Base-by-base conservation (phyloP, 2,797 vertebrate genomes). In the Arnoldichthys spilopterus region DNA sequence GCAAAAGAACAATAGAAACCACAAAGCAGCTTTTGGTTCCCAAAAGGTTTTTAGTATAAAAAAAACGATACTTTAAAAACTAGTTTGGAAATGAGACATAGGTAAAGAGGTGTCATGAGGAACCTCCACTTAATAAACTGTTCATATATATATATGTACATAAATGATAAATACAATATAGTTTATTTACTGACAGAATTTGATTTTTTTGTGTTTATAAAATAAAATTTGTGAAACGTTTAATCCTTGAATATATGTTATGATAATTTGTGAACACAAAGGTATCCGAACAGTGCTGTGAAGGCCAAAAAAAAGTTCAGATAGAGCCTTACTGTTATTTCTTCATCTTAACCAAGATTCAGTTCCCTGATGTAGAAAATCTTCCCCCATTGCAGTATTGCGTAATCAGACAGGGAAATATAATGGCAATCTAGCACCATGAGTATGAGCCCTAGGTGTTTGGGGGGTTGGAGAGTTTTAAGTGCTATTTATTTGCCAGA, bases 381-480 rank as follows among this genome's bases (percentile, higher is more conserved):
- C 78, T 77, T 79, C 30, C 62, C 67, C 75, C 34, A 30, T 74
- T 2, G 9, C 34, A 71, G 64, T 71, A 74, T 51, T 81, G 69
- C 24, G 69, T 77, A 83, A 85, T 81, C 69, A 67, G 53, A 81
- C 32, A 75, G 71, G 70, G 82, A 82, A 77, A 82, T 66, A 76
- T 79, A 66, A 76, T 69, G 69, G 54, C 84, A 83, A 67, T 85
- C 72, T 77, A 69, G 54, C 18, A 68, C 11, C 22, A 34, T 6
- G 72, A 69, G 49, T 11, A 61, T 34, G 67, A 82, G 66, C 78
- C 70, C 34, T 24, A 56, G 69, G 26, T 68, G 54, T 66, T 51
- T 34, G 8, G 9, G 16, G 58, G 40, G 22, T 49, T 54, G 72
- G 69, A 70, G 61, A 77, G 67, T 68, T 68, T 77, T 74, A 37